Evolutionary conservation across 2,113 vertebrate species (phyloP).

Genomic region (Mugil cephalus): DNA sequence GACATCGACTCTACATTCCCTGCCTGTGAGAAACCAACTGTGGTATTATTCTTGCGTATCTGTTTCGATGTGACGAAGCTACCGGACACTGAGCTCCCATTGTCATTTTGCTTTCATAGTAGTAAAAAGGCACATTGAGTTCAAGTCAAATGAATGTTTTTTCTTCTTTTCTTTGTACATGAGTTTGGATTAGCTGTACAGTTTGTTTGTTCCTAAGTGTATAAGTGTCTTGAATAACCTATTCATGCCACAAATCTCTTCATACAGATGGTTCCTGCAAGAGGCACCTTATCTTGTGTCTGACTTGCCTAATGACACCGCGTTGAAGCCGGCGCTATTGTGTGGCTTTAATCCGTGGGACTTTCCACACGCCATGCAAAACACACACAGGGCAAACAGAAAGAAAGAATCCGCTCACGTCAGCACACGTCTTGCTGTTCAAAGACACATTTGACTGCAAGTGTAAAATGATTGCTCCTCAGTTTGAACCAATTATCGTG

Average conservation of each 20-base stretch:
- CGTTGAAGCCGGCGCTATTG: slow-evolving; percentile 46
- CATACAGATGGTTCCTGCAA: neutral
- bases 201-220: too few species aligned
- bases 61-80: too few species aligned
- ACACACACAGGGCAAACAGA: slow-evolving; percentile 31
- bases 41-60: too few species aligned
- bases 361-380: slow-evolving; percentile 57
- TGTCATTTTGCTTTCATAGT: too few species aligned
- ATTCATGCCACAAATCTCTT: neutral
- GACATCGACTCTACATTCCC: too few species aligned
- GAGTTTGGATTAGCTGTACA: too few species aligned
- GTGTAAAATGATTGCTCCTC: slow-evolving; percentile 75
- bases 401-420: slow-evolving; percentile 73
- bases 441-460: slow-evolving; percentile 70
- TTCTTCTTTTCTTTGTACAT: too few species aligned
- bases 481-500: slow-evolving; percentile 76
- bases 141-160: too few species aligned
- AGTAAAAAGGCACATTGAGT: too few species aligned
- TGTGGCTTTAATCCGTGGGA: slow-evolving; percentile 56
- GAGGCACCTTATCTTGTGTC: slow-evolving; percentile 16
- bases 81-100: too few species aligned
- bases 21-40: too few species aligned
- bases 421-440: slow-evolving; percentile 71
- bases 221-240: neutral
- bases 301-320: slow-evolving; percentile 6